Conservation (phyloP, 1,140 invertebrate genomes). For the Phymorhynchus buccinoides region DNA sequence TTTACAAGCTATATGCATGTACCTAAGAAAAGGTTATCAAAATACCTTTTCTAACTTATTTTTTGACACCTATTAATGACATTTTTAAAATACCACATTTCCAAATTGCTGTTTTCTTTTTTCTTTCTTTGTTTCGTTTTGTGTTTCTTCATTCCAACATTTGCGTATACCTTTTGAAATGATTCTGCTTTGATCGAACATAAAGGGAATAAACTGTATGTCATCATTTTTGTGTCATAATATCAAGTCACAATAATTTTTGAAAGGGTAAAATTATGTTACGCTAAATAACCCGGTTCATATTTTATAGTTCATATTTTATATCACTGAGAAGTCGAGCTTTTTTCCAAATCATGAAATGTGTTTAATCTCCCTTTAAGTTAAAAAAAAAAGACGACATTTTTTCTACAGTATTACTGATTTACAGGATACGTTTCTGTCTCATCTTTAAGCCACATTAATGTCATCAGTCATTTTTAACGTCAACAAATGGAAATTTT, state of each 20-base stretch:
- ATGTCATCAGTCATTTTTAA: too few relatives aligned
- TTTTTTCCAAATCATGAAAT: neutral
- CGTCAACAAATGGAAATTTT: too few relatives aligned
- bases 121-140: neutral
- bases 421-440: neutral
- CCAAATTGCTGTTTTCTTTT: neutral
- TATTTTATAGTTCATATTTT: constrained; percentile 5
- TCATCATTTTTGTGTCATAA: neutral
- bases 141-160: neutral
- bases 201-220: neutral
- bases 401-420: neutral
- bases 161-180: too few relatives aligned
- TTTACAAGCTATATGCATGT: too few relatives aligned
- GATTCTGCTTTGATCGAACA: too few relatives aligned
- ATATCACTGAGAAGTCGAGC: neutral
- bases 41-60: too few relatives aligned
- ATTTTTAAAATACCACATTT: too few relatives aligned
- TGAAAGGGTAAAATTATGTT: neutral
- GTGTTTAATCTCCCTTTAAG: neutral
- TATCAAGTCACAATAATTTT: neutral
- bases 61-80: too few relatives aligned
- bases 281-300: neutral
- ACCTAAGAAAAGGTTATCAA: neutral
- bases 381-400: neutral
- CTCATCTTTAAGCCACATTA: neutral